Evolutionary conservation across 1,140 invertebrate genomes (phyloP), one percentile per base, ranked within the genome.

Genomic region (Pseudomyrmex dendroicus): DNA sequence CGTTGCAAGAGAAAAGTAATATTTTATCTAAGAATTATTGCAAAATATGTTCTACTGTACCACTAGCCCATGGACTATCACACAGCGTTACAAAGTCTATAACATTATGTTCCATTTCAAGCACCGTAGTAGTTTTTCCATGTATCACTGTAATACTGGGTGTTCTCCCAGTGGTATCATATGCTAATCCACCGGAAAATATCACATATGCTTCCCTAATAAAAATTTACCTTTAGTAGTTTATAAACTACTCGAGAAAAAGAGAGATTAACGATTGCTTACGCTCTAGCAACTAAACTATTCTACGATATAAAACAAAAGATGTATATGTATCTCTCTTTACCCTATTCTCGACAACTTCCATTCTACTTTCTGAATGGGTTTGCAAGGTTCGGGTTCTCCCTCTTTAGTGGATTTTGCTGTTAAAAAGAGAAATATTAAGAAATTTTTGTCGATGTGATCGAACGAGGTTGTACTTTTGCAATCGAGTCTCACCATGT

Each of bases 51-150:
- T 56, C 48, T 63, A 86, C 95, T 95, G 95, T 94, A 98, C 98
- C 98, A 92, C 97, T 98, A 73, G 96, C 95, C 96, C 97, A 99
- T 35, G 98, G 98, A 90, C 97, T 98, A 94, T 99, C 98, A 95
- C 98, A 99, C 22, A 99, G 95, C 46, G 97, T 98, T 90, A 99
- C 97, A 95, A 99, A 99, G 95, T 99, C 99, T 67, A 99, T 96
- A 67, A 99, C 98, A 92, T 97, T 98, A 94, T 99, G 98, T 92
- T 99, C 99, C 99, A 99, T 99, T 95, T 99, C 99, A 86, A 99
- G 95, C 68, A 99, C 98, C 1, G 99, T 99, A 57, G 98, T 99
- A 84, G 97, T 97, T 95, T 98, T 98, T 74, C 97, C 97, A 93
- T 98, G 97, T 91, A 99, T 98, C 80, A 99, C 98, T 25, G 99